Evolutionary conservation across 2,113 vertebrate genomes (phyloP), one percentile per base, ranked within the genome.

Genomic region (Motacilla alba): DNA sequence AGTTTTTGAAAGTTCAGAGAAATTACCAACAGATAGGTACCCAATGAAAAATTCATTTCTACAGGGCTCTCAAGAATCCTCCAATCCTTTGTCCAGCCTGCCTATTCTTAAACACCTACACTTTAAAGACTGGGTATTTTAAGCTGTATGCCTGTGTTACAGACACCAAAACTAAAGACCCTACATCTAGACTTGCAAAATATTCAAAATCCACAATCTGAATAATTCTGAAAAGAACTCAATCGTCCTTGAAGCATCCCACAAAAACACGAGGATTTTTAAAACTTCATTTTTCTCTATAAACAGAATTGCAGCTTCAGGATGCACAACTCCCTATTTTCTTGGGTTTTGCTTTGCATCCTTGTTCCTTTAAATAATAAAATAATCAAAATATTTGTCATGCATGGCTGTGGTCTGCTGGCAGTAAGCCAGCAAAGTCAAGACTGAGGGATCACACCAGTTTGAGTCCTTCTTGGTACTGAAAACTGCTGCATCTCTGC

Each of bases 1-100:
- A 95, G 73, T 63, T 96, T 95, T 94, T 95, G 95, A 90, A 95
- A 94, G 79, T 94, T 91, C 88, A 43, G 91, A 94, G 79, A 91
- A 95, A 94, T 95, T 79, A 73, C 77, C 83, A 96, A 91, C 83
- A 93, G 74, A 76, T 80, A 92, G 86, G 10, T 66, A 23, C 17
- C 12, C 23, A 53, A 31, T 35, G 28, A 27, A 76, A 86, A 76
- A 43, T 50, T 83, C 0, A 35, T 86, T 53, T 86, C 16, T 70
- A 26, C 30, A 77, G 31, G 63, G 23, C 20, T 76, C 19, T 80
- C 50, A 67, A 58, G 43, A 74, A 76, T 50, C 10, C 5, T 82
- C 6, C 33, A 31, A 37, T 82, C 23, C 15, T 83, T 35, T 21
- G 27, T 56, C 20, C 30, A 68, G 33, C 7, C 5, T 4, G 1